Percentiles rank a stretch among this genome's conserved stretches.
These are phyloP conservation scores for Drosophila kambysellisi DNA, from an alignment of 2,888 invertebrate genomes.

Conservation along the genomic window DNA sequence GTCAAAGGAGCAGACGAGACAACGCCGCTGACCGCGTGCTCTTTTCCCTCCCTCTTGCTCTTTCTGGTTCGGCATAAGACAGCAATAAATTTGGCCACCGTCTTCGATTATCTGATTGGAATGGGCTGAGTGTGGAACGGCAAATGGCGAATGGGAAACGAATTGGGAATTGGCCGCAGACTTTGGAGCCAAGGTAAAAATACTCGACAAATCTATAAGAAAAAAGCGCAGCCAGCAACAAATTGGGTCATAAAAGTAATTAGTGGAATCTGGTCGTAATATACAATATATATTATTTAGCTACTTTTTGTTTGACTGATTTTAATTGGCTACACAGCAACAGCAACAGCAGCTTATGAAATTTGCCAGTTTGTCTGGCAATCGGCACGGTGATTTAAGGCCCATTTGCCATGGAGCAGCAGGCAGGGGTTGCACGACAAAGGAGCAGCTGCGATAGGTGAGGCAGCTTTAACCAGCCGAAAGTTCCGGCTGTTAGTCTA, in stretches of 20 bases:
- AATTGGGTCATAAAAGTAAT: conserved; percentile 82
- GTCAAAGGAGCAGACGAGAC: conserved; percentile 72
- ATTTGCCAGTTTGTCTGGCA: conserved; percentile 47
- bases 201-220: conserved; percentile 55
- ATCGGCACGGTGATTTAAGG: conserved; percentile 64
- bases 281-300: conserved; percentile 26
- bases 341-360: conserved; percentile 34
- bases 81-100: conserved; percentile 70
- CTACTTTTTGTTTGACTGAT: conserved; percentile 31
- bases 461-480: conserved; percentile 38
- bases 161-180: conserved; percentile 28
- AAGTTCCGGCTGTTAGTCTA: conserved; percentile 60
- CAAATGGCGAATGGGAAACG: conserved; percentile 22
- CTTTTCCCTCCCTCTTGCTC: background rate
- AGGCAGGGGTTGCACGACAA: conserved; percentile 3
- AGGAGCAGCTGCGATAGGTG: conserved; percentile 16
- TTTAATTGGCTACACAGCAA: conserved; percentile 60
- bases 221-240: conserved; percentile 54
- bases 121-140: conserved; percentile 44
- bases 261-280: conserved; percentile 62
- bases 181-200: conserved; percentile 49
- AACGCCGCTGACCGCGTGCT: conserved; percentile 3
- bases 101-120: conserved; percentile 51
- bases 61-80: conserved; percentile 11
- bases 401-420: conserved; percentile 46